phyloP scores from a whole-genome alignment of 23 tunicate species.

The Ascidia mentula region DNA sequence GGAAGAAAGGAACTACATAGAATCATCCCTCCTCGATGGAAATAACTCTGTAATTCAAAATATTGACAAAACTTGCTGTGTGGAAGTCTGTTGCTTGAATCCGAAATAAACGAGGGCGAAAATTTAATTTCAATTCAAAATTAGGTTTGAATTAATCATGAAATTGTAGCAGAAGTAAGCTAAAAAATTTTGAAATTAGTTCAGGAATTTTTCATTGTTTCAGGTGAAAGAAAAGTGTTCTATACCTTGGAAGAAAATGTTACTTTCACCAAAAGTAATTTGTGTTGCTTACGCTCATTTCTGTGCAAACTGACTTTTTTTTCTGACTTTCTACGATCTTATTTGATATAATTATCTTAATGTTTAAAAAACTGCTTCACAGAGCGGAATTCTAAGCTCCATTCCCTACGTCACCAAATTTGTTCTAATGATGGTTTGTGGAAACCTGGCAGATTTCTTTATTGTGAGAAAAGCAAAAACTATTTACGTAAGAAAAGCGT shows the following conservation, averaged over 20 bases:
- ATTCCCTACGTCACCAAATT: conserved; percentile 25
- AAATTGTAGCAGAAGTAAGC: no score
- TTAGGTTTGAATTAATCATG: no score
- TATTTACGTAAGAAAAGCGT: conserved; percentile 9
- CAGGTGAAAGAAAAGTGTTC: neutral
- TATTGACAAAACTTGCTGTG: no score
- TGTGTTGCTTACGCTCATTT: conserved; percentile 22
- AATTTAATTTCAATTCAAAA: no score
- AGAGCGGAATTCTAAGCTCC: conserved; percentile 29
- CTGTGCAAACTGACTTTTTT: conserved; percentile 21
- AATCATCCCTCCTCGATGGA: neutral
- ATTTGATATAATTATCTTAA: no score
- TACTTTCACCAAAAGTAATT: neutral
- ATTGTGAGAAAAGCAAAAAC: neutral
- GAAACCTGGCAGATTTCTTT: conserved; percentile 4
- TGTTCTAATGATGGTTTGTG: neutral
- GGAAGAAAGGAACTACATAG: conserved; percentile 12
- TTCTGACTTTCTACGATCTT: conserved; percentile 1
- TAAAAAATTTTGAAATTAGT: neutral
- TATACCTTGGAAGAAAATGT: neutral
- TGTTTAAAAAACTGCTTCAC: no score
- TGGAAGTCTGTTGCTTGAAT: no score
- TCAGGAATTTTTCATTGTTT: neutral
- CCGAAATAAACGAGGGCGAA: no score
- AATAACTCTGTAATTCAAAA: no score